Evolutionary conservation across 2,888 invertebrate species (phyloP).

Genomic region (Tridacna crocea): DNA sequence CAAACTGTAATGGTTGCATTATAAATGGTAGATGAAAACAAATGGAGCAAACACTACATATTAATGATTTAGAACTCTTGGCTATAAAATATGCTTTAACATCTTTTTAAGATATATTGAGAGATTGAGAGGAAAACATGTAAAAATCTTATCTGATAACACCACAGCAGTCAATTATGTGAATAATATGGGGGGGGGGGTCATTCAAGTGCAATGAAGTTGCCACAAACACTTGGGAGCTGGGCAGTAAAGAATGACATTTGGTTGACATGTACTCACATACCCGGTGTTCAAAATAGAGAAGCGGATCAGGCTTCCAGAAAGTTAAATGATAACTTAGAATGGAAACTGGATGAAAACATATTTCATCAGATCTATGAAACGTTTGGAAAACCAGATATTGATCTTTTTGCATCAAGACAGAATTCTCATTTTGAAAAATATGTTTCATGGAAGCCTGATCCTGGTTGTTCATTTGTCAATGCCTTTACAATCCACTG

Average conservation of each 20-base stretch:
- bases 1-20: neutral
- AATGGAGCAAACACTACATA: constrained; percentile 34
- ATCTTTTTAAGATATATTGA: constrained; percentile 16
- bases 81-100: constrained; percentile 40
- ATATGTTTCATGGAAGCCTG: constrained; percentile 9
- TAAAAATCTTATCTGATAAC: constrained; percentile 42
- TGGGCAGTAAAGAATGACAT: constrained; percentile 23
- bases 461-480: constrained; percentile 9
- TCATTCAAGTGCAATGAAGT: constrained; percentile 1
- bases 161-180: constrained; percentile 43
- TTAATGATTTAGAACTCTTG: constrained; percentile 48
- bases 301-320: constrained; percentile 27
- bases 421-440: constrained; percentile 3
- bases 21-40: constrained; percentile 32
- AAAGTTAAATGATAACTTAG: constrained; percentile 28
- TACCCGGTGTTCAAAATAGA: constrained; percentile 11
- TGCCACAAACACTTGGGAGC: constrained; percentile 25
- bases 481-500: constrained; percentile 41
- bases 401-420: constrained; percentile 42
- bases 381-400: constrained; percentile 10
- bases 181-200: constrained; percentile 36
- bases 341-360: constrained; percentile 28
- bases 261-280: constrained; percentile 30
- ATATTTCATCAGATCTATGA: constrained; percentile 19
- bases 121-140: constrained; percentile 25